Percentiles rank a stretch among this genome's conserved stretches.
Evolutionary conservation across 2,797 vertebrate genomes (phyloP).

Genomic region (Leucoraja ocellata): DNA sequence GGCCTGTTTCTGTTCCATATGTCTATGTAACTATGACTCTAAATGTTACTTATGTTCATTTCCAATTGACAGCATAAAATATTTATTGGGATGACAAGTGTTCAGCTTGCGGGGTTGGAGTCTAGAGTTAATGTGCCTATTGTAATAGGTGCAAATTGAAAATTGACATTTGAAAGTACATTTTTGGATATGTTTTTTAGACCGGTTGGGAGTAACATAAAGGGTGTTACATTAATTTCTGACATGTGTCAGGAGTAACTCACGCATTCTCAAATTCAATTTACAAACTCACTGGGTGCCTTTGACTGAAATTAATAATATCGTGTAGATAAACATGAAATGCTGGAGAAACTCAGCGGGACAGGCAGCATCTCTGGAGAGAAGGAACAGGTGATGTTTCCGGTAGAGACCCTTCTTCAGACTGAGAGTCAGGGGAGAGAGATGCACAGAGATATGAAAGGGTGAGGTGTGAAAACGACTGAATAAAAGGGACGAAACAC

Average conservation of each 20-base stretch:
- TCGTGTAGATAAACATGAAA: neutral
- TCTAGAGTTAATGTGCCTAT: neutral
- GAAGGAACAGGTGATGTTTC: too few relatives aligned
- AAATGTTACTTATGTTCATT: neutral
- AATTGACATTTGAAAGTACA: slow-evolving; percentile 9
- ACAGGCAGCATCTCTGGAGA: too few relatives aligned
- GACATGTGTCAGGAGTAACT: neutral
- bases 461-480: too few relatives aligned
- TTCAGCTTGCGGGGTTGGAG: neutral
- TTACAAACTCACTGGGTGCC: neutral
- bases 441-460: too few relatives aligned
- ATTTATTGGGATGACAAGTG: neutral
- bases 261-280: neutral
- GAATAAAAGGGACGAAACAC: too few relatives aligned
- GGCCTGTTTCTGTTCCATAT: too few relatives aligned
- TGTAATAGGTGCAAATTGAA: neutral
- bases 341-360: too few relatives aligned
- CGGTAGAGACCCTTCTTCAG: too few relatives aligned
- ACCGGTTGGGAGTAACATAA: neutral
- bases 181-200: neutral
- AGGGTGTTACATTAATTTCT: neutral
- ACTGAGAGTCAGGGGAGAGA: too few relatives aligned
- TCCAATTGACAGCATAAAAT: neutral
- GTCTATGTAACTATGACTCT: too few relatives aligned
- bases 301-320: neutral